Evolutionary conservation across 2,888 invertebrate species (phyloP).

Genomic region (Chloroclystis v-ata): DNA sequence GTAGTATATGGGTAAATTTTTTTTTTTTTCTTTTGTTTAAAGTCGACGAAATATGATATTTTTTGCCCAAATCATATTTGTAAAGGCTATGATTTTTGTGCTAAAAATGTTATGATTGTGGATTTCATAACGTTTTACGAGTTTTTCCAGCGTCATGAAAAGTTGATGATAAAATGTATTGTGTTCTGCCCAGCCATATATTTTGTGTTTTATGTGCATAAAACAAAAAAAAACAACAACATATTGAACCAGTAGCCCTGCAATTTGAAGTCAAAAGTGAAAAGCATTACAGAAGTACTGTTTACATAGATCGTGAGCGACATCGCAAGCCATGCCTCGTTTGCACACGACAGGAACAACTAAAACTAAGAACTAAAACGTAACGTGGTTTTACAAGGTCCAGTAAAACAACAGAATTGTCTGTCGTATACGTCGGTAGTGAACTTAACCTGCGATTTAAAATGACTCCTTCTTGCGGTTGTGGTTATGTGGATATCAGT

Average conservation of each 20-base stretch:
- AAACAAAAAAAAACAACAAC: neutral
- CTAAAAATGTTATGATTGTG: slow-evolving; percentile 10
- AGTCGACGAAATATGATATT: too few relatives aligned
- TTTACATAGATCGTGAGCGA: slow-evolving; percentile 13
- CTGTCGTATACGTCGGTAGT: too few relatives aligned
- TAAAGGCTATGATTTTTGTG: slow-evolving; percentile 12
- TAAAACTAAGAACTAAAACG: slow-evolving; percentile 32
- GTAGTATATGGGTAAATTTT: too few relatives aligned
- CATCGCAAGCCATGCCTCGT: slow-evolving; percentile 38
- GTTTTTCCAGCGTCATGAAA: neutral
- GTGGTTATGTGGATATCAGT: too few relatives aligned
- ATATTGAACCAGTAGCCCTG: neutral
- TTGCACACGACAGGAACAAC: slow-evolving; percentile 38
- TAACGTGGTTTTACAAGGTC: too few relatives aligned
- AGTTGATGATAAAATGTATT: neutral
- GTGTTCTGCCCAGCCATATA: too few relatives aligned
- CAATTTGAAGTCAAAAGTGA: slow-evolving; percentile 1
- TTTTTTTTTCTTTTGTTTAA: too few relatives aligned
- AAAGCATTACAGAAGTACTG: slow-evolving; percentile 8
- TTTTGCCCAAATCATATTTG: too few relatives aligned
- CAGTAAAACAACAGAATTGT: too few relatives aligned
- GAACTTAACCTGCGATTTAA: too few relatives aligned
- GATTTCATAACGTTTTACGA: slow-evolving; percentile 1
- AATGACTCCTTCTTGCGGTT: too few relatives aligned
- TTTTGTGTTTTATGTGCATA: neutral